Base-by-base conservation (phyloP, 2,888 invertebrate genomes). In the Caenorhabditis sp. region DNA sequence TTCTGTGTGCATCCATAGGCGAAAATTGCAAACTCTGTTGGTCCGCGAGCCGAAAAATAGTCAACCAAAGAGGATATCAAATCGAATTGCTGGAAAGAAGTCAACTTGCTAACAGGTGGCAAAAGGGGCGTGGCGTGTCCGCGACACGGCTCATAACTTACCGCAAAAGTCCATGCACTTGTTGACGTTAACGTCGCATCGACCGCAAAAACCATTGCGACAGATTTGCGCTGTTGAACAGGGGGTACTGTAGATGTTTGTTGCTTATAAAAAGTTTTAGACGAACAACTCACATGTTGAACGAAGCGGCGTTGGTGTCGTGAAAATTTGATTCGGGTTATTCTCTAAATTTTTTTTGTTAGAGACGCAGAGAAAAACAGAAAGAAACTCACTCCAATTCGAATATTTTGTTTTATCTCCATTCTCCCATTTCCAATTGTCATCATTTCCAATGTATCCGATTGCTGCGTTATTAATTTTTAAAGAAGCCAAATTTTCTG, bases 1-100 rank as follows among this genome's bases (percentile, higher is more conserved):
- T 50, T n/a, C 17, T 58, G 6, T 6, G 70, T 62, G 27, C 70
- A 70, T 1, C 70, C 70, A 58, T 70, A 70, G 21, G 62, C 55
- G 23, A 66, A 70, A 14, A 70, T 37, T 14, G 70, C 70, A 27
- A 70, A 70, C 36, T 70, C 66, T 2, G 70, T 51, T 2, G 70
- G 66, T 14, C 70, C 70, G 0, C 70, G 62, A 23, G 58, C 70
- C 14, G 54, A 60, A 17, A 70, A 62, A 37, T 70, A 70, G 19
- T 43, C 31, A 21, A 60, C 58, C 1, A 70, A 55, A 2, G 58
- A 54, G 19, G 53, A 36, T 26, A 55, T 23, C 19, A 70, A 62
- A 5, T 66, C 57, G 49, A 66, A 24, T 70, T 70, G 70, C 70
- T 70, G 66, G 21, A 55, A 55, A 24, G n/a, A n/a, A n/a, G n/a